Percentiles rank a stretch among this genome's conserved stretches.
phyloP scores from a whole-genome alignment of 2,888 invertebrate genomes.

The Xestia ashworthii region DNA sequence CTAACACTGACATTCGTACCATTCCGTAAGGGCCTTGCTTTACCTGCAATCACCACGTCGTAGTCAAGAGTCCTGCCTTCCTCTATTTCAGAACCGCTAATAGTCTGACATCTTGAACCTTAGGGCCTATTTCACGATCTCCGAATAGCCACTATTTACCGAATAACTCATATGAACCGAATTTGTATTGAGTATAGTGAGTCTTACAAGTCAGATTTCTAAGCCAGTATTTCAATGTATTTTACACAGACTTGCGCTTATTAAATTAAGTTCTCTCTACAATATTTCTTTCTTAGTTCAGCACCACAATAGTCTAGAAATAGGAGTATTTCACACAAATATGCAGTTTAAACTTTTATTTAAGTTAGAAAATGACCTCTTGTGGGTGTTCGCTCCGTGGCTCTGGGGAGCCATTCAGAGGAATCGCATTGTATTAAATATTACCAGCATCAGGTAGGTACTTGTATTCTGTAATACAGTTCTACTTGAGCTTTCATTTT shows the following conservation, averaged over 20 bases:
- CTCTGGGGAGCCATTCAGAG: slow-evolving; percentile 45
- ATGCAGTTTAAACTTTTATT: slow-evolving; percentile 54
- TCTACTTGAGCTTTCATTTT: slow-evolving; percentile 5
- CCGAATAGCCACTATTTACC: too few relatives aligned
- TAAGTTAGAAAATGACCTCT: slow-evolving; percentile 45
- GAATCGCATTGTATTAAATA: slow-evolving; percentile 57
- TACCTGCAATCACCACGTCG: not conserved
- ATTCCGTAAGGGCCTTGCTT: not conserved
- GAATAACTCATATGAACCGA: too few relatives aligned
- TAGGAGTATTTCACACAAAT: slow-evolving; percentile 30
- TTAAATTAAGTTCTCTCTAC: slow-evolving; percentile 1
- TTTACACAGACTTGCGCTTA: not conserved
- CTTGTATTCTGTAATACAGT: slow-evolving; percentile 4
- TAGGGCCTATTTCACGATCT: too few relatives aligned
- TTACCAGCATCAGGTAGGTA: slow-evolving; percentile 51
- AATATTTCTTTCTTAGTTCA: slow-evolving; percentile 18
- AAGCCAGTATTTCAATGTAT: not conserved
- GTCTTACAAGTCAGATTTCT: not conserved
- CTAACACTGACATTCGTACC: not conserved
- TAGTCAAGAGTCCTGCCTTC: not conserved
- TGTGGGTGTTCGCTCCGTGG: slow-evolving; percentile 15
- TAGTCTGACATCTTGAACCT: not conserved
- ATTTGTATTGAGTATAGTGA: too few relatives aligned
- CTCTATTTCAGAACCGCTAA: not conserved
- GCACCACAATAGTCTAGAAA: slow-evolving; percentile 4